Evolutionary conservation across 2,888 invertebrate species (phyloP), one percentile per base, ranked within the genome.

Genomic region (Cancer borealis): DNA sequence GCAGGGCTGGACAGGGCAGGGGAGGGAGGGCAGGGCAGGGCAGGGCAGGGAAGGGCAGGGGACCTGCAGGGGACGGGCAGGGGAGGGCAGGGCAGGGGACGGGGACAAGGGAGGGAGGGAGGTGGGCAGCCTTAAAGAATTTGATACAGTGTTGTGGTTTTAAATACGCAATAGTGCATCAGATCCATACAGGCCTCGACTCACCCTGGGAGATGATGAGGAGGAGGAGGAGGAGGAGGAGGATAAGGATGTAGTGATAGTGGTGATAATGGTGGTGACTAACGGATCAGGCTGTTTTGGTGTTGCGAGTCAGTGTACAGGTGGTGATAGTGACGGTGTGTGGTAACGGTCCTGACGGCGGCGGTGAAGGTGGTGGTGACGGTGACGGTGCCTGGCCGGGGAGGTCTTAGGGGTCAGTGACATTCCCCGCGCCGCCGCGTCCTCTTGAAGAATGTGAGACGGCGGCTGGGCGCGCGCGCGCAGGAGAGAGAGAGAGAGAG

Each of bases 401-500:
- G 79, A 79, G 30, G 79, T 79, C 79, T 79, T 79, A 1, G 79
- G 30, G 79, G 79, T 79, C 79, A 79, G 79, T 79, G 79, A 79
- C 79, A 79, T 79, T 79, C 79, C 30, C 79, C 79, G 26, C 79
- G 30, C 79, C 26, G 79, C 30, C 79, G 79, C 79, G 79, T 79
- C 79, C 88, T 47, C 88, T 47, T 47, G 47, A 88, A 88, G 88
- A 88, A 47, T 88, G 88, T 46, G 47, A 47, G 66, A 66, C 66
- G 66, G 66, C 66, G 66, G 66, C 66, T 66, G 66, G 6, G 66
- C 66, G 66, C 66, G 66, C 66, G 66, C 66, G 66, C 66, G 21
- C 17, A 21, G 21, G 66, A 66, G 66, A 66, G 88, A 88, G 88
- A 88, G 47, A 47, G 90, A 90, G 49, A 54, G 90, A 90, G 90